Percentiles rank a stretch among this genome's conserved stretches.
These are phyloP conservation scores for Centropristis striata DNA, from an alignment of 2,113 vertebrate genomes.

Conservation along the genomic window DNA sequence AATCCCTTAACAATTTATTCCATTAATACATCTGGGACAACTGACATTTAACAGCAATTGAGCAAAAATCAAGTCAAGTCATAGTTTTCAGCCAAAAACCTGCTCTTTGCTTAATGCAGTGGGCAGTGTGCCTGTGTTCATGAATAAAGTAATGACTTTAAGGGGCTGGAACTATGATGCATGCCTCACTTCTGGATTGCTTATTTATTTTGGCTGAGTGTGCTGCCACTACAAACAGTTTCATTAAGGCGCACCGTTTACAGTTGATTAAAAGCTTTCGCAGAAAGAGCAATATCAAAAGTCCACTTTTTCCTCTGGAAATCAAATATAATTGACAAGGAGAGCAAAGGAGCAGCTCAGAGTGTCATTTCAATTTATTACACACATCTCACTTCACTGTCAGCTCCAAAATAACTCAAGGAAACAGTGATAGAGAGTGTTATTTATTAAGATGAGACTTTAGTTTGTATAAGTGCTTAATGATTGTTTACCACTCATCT, in stretches of 20 bases:
- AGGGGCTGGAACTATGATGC: conserved; percentile 41
- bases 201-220: conserved; percentile 32
- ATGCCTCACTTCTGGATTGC: conserved; percentile 31
- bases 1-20: neutral
- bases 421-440: neutral
- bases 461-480: neutral
- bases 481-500: neutral
- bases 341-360: conserved; percentile 32
- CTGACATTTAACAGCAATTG: neutral
- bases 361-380: conserved; percentile 23
- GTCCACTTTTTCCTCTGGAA: conserved; percentile 31
- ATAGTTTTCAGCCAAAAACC: neutral
- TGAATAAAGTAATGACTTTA: conserved; percentile 49
- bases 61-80: neutral
- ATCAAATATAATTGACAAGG: conserved; percentile 50
- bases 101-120: neutral
- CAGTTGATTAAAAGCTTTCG: conserved; percentile 45
- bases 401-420: conserved; percentile 21
- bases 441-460: neutral
- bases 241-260: conserved; percentile 36
- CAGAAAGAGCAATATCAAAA: conserved; percentile 38
- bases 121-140: conserved; percentile 1
- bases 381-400: conserved; percentile 15
- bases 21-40: conserved; percentile 25
- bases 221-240: conserved; percentile 9